Evolutionary conservation across 2,113 vertebrate species (phyloP), one percentile per base, ranked within the genome.

Genomic region (Nettapus auritus): DNA sequence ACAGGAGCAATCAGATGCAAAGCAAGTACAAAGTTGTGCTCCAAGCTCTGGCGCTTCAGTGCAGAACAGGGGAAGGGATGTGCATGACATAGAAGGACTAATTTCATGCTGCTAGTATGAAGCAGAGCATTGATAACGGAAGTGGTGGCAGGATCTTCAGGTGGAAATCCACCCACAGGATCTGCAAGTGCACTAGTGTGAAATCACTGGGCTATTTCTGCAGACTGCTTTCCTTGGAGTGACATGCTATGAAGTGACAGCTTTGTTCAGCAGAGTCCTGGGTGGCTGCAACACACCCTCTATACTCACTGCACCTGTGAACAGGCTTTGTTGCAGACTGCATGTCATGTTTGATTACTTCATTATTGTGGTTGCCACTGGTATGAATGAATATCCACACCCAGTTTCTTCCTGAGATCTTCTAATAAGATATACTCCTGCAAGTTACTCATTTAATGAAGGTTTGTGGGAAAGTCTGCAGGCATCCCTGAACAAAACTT

Each of bases 391-490:
- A 84, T 21, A 77, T 31, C 62, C 69, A 88, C 92, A 77, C 46
- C 86, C 29, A 2, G 0, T 13, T 94, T 56, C 73, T 91, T 94
- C 81, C 79, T 62, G 56, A 90, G 86, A 95, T 95, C n/a, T 53
- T 86, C 73, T 82, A 71, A 74, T 81, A 73, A 88, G 74, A 60
- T 62, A 69, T 23, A 42, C 17, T 84, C 29, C 38, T 73, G 40
- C n/a, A 90, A 94, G 70, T 23, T 50, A 50, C 18, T 40, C 34
- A 21, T 29, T 53, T 90, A 86, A 94, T 59, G 86, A 93, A 84
- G 48, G 50, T 74, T 90, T 93, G 76, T 88, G 84, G 74, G 91
- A 84, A 93, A 88, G 92, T 89, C 48, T 73, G 40, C 52, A 81
- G 82, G 52, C 44, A 79, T 28, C 44, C 38, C 13, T 13, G 50